A percentile compares a stretch with the other conserved stretches of the same genome.
phyloP scores from a whole-genome alignment of 2,113 vertebrate species.

The Laticauda laticaudata region DNA sequence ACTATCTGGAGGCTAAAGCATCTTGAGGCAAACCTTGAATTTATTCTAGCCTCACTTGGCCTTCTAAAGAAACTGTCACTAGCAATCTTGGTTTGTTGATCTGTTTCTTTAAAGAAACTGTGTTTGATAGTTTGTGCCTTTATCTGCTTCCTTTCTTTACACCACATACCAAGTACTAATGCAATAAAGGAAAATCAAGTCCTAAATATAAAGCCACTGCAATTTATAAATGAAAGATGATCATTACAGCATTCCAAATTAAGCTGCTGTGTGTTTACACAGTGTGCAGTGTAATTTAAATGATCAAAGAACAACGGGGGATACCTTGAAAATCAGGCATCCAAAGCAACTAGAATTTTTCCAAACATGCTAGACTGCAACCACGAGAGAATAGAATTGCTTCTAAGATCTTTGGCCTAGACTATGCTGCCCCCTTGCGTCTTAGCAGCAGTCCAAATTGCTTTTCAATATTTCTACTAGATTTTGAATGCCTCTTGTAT shows the following conservation, averaged over 20 bases:
- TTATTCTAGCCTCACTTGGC: neutral
- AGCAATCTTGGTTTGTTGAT: constrained; percentile 25
- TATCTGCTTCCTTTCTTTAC: constrained; percentile 17
- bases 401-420: neutral
- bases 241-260: neutral
- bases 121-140: constrained; percentile 13
- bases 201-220: constrained; percentile 1
- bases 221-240: constrained; percentile 36
- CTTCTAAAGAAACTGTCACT: constrained; percentile 41
- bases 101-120: constrained; percentile 44
- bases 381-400: neutral
- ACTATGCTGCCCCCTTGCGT: constrained; percentile 68
- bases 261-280: constrained; percentile 25
- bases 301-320: constrained; percentile 27
- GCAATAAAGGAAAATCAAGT: neutral
- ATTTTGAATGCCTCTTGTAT: neutral
- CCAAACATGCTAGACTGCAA: neutral
- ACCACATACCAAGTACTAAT: constrained; percentile 37
- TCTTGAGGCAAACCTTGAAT: neutral
- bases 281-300: constrained; percentile 33
- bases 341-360: constrained; percentile 2
- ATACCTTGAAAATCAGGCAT: constrained; percentile 36
- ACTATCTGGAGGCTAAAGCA: neutral
- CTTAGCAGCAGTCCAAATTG: neutral
- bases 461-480: neutral